Conservation (phyloP, 2,888 invertebrate genomes). For the Heteropelma amictum region DNA sequence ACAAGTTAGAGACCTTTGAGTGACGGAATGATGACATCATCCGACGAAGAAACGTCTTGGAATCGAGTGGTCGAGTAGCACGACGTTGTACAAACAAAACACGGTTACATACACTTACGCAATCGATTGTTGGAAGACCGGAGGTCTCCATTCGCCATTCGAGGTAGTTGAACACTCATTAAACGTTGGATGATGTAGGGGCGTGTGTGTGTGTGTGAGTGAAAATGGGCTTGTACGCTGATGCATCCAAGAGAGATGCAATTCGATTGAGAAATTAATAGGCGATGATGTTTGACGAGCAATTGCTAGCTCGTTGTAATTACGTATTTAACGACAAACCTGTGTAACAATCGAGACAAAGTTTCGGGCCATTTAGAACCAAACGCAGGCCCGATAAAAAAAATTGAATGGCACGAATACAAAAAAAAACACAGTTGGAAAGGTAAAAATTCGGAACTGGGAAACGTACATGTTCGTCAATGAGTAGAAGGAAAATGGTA, state of each 20-base stretch:
- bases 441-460: too few relatives aligned
- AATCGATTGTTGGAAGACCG: conserved; percentile 34
- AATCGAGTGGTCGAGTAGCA: conserved; percentile 39
- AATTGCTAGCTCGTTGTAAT: not conserved
- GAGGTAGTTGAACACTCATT: not conserved
- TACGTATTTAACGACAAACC: not conserved
- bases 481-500: not conserved
- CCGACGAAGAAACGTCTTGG: conserved; percentile 8
- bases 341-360: too few relatives aligned
- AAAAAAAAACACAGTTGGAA: too few relatives aligned
- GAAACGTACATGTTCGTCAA: too few relatives aligned
- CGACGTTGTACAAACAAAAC: conserved; percentile 30
- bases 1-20: conserved; percentile 58
- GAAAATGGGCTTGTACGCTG: too few relatives aligned
- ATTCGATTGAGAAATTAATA: conserved; percentile 23
- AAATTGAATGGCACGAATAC: too few relatives aligned
- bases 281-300: not conserved
- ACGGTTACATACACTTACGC: conserved; percentile 26
- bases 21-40: conserved; percentile 61
- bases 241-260: not conserved
- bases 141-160: not conserved
- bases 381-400: too few relatives aligned
- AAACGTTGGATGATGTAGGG: too few relatives aligned
- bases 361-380: not conserved
- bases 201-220: too few relatives aligned